A percentile compares a stretch with the other conserved stretches of the same genome.
These are phyloP conservation scores for Pomatorhinus ruficollis DNA, from an alignment of 2,113 vertebrate genomes.

Conservation along the genomic window DNA sequence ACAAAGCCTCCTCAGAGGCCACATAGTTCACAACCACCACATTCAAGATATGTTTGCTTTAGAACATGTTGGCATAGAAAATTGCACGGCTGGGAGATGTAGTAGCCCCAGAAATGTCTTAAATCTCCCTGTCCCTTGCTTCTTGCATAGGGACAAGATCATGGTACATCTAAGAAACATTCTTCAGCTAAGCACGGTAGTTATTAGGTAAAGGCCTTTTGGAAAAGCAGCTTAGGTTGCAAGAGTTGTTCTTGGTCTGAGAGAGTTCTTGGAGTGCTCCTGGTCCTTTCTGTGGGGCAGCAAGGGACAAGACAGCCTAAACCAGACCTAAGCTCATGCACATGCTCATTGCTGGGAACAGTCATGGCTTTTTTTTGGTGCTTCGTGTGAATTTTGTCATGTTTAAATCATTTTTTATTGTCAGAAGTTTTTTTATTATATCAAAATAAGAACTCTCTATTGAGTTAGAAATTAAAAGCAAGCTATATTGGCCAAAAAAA, in stretches of 20 bases:
- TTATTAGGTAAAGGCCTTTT: not conserved
- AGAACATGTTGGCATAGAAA: not conserved
- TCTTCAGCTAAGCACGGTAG: not conserved
- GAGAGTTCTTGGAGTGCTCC: not conserved
- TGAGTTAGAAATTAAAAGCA: not conserved
- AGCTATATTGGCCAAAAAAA: not conserved
- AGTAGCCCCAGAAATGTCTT: not conserved
- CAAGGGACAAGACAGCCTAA: not conserved
- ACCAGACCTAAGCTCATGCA: not conserved
- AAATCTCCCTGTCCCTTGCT: not conserved
- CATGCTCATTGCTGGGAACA: accelerated
- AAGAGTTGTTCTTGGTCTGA: not conserved
- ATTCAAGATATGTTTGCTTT: not conserved
- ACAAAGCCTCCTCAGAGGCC: not conserved
- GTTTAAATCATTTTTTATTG: not conserved
- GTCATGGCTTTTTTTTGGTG: not conserved
- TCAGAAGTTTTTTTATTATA: not conserved
- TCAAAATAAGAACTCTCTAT: not conserved
- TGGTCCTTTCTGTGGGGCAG: not conserved
- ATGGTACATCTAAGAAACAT: not conserved
- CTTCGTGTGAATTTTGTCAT: not conserved
- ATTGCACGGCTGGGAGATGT: not conserved
- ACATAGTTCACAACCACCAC: not conserved
- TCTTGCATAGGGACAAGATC: not conserved
- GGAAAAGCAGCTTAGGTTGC: not conserved